Evolutionary conservation across 2,888 invertebrate species (phyloP).

Genomic region (Galeopsomyia nigrocyanea): DNA sequence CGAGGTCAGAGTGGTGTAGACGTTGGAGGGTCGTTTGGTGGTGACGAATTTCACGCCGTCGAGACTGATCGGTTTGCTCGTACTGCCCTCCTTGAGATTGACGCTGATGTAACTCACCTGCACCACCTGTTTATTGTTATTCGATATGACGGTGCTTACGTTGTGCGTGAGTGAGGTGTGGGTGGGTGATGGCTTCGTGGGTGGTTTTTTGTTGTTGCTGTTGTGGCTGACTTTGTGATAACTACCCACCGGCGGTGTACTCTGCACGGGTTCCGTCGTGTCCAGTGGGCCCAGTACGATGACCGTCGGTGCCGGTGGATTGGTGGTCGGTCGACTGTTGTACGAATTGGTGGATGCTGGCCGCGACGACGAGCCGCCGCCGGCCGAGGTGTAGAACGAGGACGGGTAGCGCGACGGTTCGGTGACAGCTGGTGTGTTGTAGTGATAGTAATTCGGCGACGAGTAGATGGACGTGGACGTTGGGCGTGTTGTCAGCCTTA

Average conservation of each 20-base stretch:
- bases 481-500: slow-evolving; percentile 54
- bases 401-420: slow-evolving; percentile 44
- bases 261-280: slow-evolving; percentile 61
- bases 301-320: slow-evolving; percentile 73
- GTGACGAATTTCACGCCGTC: slow-evolving; percentile 17
- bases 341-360: slow-evolving; percentile 49
- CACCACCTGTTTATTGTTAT: slow-evolving; percentile 60
- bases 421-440: slow-evolving; percentile 55
- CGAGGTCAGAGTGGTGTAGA: slow-evolving; percentile 61
- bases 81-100: slow-evolving; percentile 62
- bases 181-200: slow-evolving; percentile 57
- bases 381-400: slow-evolving; percentile 44
- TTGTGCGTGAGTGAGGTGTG: slow-evolving; percentile 65
- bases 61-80: slow-evolving; percentile 47
- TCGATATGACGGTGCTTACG: slow-evolving; percentile 64
- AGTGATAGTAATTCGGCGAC: slow-evolving; percentile 62
- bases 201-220: slow-evolving; percentile 6
- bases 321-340: slow-evolving; percentile 59
- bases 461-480: slow-evolving; percentile 46
- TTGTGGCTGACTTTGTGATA: too few species aligned
- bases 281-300: slow-evolving; percentile 72
- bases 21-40: slow-evolving; percentile 51
- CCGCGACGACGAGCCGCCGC: slow-evolving; percentile 39
- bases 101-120: slow-evolving; percentile 65
- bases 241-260: slow-evolving; percentile 51